Percentiles rank a stretch among this genome's conserved stretches.
Conservation (phyloP, 2,797 vertebrate species). For the Tiaroga cobitis region DNA sequence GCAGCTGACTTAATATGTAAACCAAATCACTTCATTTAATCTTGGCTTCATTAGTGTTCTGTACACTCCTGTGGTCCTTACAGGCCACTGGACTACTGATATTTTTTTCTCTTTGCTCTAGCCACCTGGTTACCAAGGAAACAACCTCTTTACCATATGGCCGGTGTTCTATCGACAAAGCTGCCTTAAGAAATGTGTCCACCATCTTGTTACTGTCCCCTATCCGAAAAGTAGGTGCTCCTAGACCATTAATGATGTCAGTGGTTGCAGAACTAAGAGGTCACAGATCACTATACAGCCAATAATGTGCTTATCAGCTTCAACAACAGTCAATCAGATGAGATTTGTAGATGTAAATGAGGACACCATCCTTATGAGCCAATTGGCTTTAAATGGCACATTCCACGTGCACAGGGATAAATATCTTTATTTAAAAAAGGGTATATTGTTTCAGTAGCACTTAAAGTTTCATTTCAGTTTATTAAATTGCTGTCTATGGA, state of each 20-base stretch:
- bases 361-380: neutral
- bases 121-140: slow-evolving; percentile 54
- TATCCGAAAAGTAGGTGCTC: slow-evolving; percentile 35
- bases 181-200: slow-evolving; percentile 19
- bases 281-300: slow-evolving; percentile 28
- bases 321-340: slow-evolving; percentile 17
- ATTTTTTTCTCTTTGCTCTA: neutral
- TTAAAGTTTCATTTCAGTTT: neutral
- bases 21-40: neutral
- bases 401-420: neutral
- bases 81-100: slow-evolving; percentile 16
- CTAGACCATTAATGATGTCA: slow-evolving; percentile 22
- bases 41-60: slow-evolving; percentile 12
- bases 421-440: neutral
- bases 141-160: slow-evolving; percentile 37
- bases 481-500: no score
- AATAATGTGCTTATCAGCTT: slow-evolving; percentile 48
- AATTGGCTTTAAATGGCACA: slow-evolving; percentile 4
- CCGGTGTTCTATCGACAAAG: slow-evolving; percentile 40
- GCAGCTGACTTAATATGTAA: neutral
- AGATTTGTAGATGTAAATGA: slow-evolving; percentile 34
- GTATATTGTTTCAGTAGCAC: neutral
- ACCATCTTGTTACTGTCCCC: slow-evolving; percentile 36
- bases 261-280: neutral
- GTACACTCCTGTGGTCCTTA: neutral